A percentile compares a stretch with the other conserved stretches of the same genome.
phyloP scores from a whole-genome alignment of 1,140 invertebrate species.

The Chrysoperla carnea region DNA sequence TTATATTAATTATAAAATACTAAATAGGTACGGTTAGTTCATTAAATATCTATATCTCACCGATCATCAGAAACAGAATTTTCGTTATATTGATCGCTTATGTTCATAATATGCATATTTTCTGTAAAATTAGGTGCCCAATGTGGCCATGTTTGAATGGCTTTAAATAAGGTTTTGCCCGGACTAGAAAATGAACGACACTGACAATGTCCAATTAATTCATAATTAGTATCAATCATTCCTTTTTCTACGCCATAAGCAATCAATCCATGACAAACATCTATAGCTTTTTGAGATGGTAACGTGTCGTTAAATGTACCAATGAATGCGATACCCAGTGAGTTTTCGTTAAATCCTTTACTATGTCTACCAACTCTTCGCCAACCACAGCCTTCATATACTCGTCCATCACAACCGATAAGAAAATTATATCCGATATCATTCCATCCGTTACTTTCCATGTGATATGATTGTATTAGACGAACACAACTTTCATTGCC shows the following conservation, averaged over 20 bases:
- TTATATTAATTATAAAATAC: too few species aligned
- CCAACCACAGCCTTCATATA: constrained; percentile 44
- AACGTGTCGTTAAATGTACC: constrained; percentile 32
- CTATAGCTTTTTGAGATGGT: constrained; percentile 34
- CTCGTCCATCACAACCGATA: constrained; percentile 42
- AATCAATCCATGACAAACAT: constrained; percentile 36
- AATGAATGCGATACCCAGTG: constrained; percentile 40
- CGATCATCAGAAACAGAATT: too few species aligned
- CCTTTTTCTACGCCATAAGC: constrained; percentile 29
- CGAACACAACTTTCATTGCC: constrained; percentile 19
- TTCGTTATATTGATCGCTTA: too few species aligned
- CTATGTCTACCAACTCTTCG: constrained; percentile 36
- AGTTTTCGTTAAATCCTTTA: constrained; percentile 35
- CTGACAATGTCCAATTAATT: constrained; percentile 29
- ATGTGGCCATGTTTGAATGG: constrained; percentile 20
- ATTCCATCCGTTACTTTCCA: constrained; percentile 23
- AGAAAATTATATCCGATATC: constrained; percentile 45
- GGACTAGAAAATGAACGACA: constrained; percentile 23
- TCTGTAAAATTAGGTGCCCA: too few species aligned
- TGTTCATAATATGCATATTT: too few species aligned
- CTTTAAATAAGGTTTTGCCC: constrained; percentile 18
- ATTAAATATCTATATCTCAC: too few species aligned
- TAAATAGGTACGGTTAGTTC: too few species aligned
- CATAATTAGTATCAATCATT: constrained; percentile 25
- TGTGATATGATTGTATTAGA: constrained; percentile 31